Conservation (phyloP, 2,797 vertebrate genomes). For the Mastacembelus armatus region DNA sequence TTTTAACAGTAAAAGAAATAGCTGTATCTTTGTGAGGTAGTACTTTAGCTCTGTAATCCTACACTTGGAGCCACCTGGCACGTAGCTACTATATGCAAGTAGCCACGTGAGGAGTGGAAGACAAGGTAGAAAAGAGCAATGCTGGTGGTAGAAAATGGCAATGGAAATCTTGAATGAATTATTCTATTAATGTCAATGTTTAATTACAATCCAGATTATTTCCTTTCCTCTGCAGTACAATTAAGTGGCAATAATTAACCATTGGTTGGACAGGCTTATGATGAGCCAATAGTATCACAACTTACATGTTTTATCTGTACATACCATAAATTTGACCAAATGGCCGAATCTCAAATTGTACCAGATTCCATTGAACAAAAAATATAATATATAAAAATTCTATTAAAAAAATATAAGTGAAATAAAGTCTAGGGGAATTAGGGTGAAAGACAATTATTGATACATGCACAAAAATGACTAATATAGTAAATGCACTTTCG, state of each 20-base stretch:
- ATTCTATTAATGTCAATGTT: conserved; percentile 41
- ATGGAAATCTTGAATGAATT: conserved; percentile 21
- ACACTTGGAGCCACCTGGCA: no score
- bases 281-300: conserved; percentile 31
- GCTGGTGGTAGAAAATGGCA: conserved; percentile 3
- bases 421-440: no score
- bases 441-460: no score
- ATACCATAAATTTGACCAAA: not conserved
- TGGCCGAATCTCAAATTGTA: not conserved
- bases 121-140: not conserved
- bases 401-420: no score
- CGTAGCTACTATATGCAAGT: no score
- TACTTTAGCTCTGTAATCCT: no score
- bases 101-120: not conserved
- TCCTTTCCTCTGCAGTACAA: conserved; percentile 36
- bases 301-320: conserved; percentile 1
- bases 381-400: no score
- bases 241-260: conserved; percentile 50
- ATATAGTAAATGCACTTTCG: no score
- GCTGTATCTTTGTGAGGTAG: no score
- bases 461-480: no score
- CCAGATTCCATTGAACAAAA: not conserved
- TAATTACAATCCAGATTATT: conserved; percentile 37
- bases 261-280: conserved; percentile 34
- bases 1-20: no score